Base-by-base conservation (phyloP, 2,113 vertebrate genomes). In the Osmerus eperlanus region DNA sequence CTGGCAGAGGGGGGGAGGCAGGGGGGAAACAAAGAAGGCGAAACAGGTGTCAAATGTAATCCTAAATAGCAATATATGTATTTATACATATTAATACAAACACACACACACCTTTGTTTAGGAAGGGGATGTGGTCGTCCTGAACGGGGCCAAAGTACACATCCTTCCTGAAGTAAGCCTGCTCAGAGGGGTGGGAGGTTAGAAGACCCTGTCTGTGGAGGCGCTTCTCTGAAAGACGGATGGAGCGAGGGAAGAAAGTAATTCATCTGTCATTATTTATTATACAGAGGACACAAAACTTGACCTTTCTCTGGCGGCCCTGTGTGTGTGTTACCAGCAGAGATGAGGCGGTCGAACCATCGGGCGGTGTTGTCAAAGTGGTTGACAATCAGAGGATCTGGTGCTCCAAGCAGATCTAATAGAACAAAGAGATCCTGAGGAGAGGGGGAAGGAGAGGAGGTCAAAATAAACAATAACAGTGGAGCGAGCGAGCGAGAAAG, bases 111-210 rank as follows among this genome's bases (percentile, higher is more conserved):
- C 96, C 96, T 89, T 79, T 86, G 60, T 89, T 91, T 23, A 97
- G 91, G 86, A 97, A 97, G 14, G 96, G 96, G 53, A 95, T 64
- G 64, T 97, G 96, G 75, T 97, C 96, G 0, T 97, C 96, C 74
- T 96, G 94, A 2, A 96, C 95, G 0, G 92, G 89, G 5, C 94
- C 91, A 0, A 92, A 88, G 61, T 93, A 91, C 2, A 94, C 83
- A 14, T 94, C 89, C 0, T 92, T 92, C 71, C 90, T 93, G 80
- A 97, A 97, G 81, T 97, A 95, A 4, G 85, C 89, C 77, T 92
- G 90, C 75, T 94, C 94, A n/a, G 76, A 84, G 12, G 90, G 87
- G 53, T 94, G 91, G 47, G 91, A 83, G 0, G 81, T 85, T 73
- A 97, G 76, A 23, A 95, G 87, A 14, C 93, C 94, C 78, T 94